Conservation (phyloP, 2,888 invertebrate genomes). For the Phoronis australis region DNA sequence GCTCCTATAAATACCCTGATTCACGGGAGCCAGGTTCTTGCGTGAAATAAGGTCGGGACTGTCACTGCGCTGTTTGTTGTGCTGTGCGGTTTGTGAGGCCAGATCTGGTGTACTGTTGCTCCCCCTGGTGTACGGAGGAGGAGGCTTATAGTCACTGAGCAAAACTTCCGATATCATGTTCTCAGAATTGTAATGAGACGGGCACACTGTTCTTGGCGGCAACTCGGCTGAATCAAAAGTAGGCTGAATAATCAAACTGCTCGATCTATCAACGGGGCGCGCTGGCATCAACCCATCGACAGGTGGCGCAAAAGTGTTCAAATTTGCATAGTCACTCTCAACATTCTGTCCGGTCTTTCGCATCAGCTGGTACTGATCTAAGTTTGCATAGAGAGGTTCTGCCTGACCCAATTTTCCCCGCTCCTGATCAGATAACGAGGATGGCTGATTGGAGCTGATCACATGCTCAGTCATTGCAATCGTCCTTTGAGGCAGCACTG, state of each 20-base stretch:
- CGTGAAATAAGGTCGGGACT: conserved; percentile 60
- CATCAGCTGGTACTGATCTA: background rate
- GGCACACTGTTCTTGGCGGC: conserved; percentile 27
- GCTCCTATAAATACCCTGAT: background rate
- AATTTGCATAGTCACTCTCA: no score
- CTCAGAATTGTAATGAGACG: conserved; percentile 29
- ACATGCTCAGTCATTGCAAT: no score
- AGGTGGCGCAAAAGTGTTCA: no score
- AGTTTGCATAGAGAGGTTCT: background rate
- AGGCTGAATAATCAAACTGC: conserved; percentile 42
- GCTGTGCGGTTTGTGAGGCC: conserved; percentile 57
- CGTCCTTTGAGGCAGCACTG: no score
- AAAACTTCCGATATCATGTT: conserved; percentile 54
- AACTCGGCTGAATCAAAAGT: conserved; percentile 52
- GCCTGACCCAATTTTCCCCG: no score
- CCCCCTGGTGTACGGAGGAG: conserved; percentile 71
- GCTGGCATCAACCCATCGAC: conserved; percentile 20
- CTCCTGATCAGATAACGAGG: background rate
- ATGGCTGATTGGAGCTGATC: no score
- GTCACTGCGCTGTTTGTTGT: conserved; percentile 20
- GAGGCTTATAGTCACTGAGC: conserved; percentile 67
- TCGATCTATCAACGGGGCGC: conserved; percentile 26
- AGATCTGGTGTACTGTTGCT: conserved; percentile 81
- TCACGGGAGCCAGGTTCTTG: conserved; percentile 54
- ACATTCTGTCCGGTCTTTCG: background rate